phyloP scores from a whole-genome alignment of 2,888 invertebrate species.

The Drosophila limbata region DNA sequence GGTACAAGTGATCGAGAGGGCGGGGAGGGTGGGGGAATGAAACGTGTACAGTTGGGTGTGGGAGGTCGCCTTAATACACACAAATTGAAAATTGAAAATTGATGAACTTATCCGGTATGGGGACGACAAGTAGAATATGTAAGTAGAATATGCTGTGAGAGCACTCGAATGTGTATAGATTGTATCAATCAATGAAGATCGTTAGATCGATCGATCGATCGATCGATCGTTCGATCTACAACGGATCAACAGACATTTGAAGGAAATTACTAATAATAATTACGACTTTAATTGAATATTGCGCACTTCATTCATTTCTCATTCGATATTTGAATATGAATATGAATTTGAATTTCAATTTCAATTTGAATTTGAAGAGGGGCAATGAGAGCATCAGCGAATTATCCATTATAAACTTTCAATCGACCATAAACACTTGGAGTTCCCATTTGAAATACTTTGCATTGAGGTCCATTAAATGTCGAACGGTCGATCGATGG shows the following conservation, averaged over 20 bases:
- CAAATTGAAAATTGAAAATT: constrained; percentile 84
- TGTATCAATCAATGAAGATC: constrained; percentile 48
- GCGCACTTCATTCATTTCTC: constrained; percentile 78
- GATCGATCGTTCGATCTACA: constrained; percentile 37
- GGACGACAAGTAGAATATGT: background rate
- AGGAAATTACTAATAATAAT: constrained; percentile 83
- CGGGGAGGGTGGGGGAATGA: background rate
- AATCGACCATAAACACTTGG: constrained; percentile 83
- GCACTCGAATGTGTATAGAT: constrained; percentile 45
- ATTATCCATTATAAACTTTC: constrained; percentile 81
- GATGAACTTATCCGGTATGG: constrained; percentile 83
- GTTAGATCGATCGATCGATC: constrained; percentile 45
- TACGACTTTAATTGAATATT: constrained; percentile 81
- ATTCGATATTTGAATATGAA: constrained; percentile 53
- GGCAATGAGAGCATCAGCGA: constrained; percentile 46
- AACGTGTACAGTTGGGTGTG: constrained; percentile 11
- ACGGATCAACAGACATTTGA: constrained; percentile 27
- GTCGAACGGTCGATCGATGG: constrained; percentile 23
- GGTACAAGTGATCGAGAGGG: constrained; percentile 19
- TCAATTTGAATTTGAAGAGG: constrained; percentile 28
- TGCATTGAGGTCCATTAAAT: constrained; percentile 29
- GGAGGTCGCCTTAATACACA: constrained; percentile 76
- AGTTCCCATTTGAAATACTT: constrained; percentile 11
- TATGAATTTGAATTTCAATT: constrained; percentile 22
- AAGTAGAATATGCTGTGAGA: constrained; percentile 16